Base-by-base conservation (phyloP, 2,113 vertebrate genomes). In the Pristiophorus japonicus region DNA sequence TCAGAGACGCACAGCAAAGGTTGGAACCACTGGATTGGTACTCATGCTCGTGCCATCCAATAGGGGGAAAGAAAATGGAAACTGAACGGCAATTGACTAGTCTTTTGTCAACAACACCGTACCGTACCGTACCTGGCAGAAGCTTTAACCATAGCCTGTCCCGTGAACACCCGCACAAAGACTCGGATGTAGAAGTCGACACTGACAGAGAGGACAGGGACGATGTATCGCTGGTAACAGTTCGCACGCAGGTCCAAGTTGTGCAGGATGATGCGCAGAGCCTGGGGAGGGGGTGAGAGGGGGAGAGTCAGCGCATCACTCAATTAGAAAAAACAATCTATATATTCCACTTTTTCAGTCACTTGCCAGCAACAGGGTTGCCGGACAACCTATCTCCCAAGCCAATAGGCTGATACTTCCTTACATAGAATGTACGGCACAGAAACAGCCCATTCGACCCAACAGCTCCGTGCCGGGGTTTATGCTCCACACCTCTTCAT, bases 151-250 rank as follows among this genome's bases (percentile, higher is more conserved):
- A 96, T 98, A 85, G 98, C 98, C 96, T 99, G 99, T 47, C 98
- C 98, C 0, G 98, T 98, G 97, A 98, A 98, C 95, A 99, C 97
- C 0, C 98, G 97, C 0, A 98, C 98, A 62, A 99, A 99, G 1
- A 99, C 98, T 0, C 99, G 97, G 24, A 99, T 97, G 90, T 99
- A 99, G 96, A 99, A 99, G 96, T 99, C 99, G 0, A 97, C 99
- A 0, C 99, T 99, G 97, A 99, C 63, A 0, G 98, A 98, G n/a
- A 99, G 97, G 96, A 99, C 97, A 0, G 99, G 99, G 65, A 97
- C 96, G 62, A 99, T 97, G n/a, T 98, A 99, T 45, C 99, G 98
- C 97, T 99, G 99, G 97, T 99, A 98, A 95, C 98, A 98, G 45
- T 98, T 98, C 4, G 99, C 98, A 0, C 97, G 97, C 63, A 98